phyloP scores from a whole-genome alignment of 2,797 vertebrate species.

The Micromesistius poutassou region DNA sequence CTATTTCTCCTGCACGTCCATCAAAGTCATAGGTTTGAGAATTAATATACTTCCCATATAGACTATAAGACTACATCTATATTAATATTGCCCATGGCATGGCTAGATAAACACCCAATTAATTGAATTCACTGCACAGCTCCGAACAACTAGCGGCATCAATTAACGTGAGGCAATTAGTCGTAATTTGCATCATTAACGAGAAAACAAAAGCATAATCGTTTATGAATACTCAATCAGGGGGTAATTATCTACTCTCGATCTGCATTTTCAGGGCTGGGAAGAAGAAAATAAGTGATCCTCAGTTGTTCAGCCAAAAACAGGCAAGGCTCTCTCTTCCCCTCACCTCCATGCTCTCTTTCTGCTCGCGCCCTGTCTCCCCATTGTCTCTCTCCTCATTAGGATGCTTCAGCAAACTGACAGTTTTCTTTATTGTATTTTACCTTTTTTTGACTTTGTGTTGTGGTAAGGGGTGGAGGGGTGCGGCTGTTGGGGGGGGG shows the following conservation, averaged over 20 bases:
- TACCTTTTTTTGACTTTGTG: neutral
- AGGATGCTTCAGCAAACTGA: neutral
- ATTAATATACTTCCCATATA: constrained; percentile 20
- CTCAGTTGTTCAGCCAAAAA: neutral
- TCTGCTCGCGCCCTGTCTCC: neutral
- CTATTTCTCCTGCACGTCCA: neutral
- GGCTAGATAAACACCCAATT: constrained; percentile 59
- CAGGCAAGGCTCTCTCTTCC: neutral
- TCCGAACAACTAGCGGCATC: constrained; percentile 53
- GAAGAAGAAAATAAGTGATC: constrained; percentile 25
- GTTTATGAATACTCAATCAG: constrained; percentile 71
- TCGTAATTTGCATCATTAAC: constrained; percentile 70
- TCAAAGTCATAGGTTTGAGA: constrained; percentile 2
- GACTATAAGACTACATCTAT: constrained; percentile 41
- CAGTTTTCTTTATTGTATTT: neutral
- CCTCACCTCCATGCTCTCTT: neutral
- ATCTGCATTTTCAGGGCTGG: constrained; percentile 54
- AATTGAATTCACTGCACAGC: constrained; percentile 57
- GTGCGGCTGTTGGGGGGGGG: no score
- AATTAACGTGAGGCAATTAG: constrained; percentile 68
- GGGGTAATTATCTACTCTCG: constrained; percentile 53
- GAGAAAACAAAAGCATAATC: constrained; percentile 67
- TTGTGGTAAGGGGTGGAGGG: neutral
- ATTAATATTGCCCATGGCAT: constrained; percentile 51
- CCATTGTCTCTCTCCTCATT: neutral